phyloP scores from a whole-genome alignment of 1,140 invertebrate genomes.

The Dreissena rostriformis region DNA sequence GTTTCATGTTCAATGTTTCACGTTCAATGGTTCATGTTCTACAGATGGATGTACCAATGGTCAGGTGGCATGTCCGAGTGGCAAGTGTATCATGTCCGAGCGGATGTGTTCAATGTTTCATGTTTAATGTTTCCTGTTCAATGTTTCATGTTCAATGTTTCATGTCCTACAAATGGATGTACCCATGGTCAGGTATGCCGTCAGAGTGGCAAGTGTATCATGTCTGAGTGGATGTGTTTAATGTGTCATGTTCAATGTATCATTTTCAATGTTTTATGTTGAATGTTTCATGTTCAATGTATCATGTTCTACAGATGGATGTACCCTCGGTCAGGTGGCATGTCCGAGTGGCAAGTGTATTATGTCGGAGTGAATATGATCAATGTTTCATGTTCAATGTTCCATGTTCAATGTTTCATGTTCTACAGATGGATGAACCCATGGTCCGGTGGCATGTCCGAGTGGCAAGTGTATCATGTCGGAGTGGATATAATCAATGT shows the following conservation, averaged over 20 bases:
- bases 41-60: constrained; percentile 56
- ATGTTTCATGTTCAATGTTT: too few relatives aligned
- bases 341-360: constrained; percentile 66
- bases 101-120: too few relatives aligned
- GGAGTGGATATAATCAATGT: constrained; percentile 64
- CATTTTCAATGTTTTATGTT: neutral
- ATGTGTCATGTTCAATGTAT: too few relatives aligned
- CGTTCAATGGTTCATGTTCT: too few relatives aligned
- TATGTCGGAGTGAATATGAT: constrained; percentile 69
- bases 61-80: constrained; percentile 57
- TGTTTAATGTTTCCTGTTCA: too few relatives aligned
- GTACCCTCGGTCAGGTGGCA: constrained; percentile 51
- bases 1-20: too few relatives aligned
- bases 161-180: too few relatives aligned
- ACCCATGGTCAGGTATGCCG: too few relatives aligned
- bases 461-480: constrained; percentile 66
- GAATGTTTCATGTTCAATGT: neutral
- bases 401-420: neutral
- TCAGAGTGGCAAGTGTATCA: too few relatives aligned
- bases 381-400: neutral
- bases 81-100: constrained; percentile 67
- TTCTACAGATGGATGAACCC: constrained; percentile 49
- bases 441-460: constrained; percentile 56
- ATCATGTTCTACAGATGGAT: constrained; percentile 30
- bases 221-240: too few relatives aligned